These are phyloP conservation scores for Tetragnatha montana DNA, from an alignment of 2,888 invertebrate species.

Conservation along the genomic window DNA sequence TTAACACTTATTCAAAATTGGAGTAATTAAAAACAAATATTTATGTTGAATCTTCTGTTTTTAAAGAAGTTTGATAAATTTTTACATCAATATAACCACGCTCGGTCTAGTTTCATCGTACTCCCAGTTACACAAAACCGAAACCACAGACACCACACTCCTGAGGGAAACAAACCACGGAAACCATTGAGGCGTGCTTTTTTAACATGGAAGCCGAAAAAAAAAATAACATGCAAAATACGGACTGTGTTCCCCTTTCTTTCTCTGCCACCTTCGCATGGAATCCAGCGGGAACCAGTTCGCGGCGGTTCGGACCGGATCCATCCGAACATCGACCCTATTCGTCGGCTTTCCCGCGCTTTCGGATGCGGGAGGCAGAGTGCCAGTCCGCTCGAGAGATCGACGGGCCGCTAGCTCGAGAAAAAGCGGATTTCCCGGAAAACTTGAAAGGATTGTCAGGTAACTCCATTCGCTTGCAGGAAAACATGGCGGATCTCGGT, in stretches of 20 bases:
- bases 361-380: conserved; percentile 20
- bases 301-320: conserved; percentile 20
- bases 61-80: too few relatives aligned
- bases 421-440: background rate
- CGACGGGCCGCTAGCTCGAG: background rate
- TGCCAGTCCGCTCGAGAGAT: conserved; percentile 36
- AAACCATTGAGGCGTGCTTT: background rate
- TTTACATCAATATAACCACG: too few relatives aligned
- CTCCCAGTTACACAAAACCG: background rate
- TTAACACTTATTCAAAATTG: too few relatives aligned
- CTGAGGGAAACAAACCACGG: background rate
- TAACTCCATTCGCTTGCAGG: background rate
- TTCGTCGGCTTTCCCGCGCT: conserved; percentile 31
- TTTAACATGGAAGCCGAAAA: background rate
- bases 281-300: conserved; percentile 50
- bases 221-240: background rate
- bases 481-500: background rate
- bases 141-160: background rate
- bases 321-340: conserved; percentile 41
- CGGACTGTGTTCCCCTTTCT: background rate
- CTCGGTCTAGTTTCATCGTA: background rate
- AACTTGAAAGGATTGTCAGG: conserved; percentile 1
- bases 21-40: too few relatives aligned
- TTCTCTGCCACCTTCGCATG: conserved; percentile 3
- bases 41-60: too few relatives aligned